Evolutionary conservation across 2,888 invertebrate genomes (phyloP), one percentile per base, ranked within the genome.

Genomic region (Drosophila nigricruria): DNA sequence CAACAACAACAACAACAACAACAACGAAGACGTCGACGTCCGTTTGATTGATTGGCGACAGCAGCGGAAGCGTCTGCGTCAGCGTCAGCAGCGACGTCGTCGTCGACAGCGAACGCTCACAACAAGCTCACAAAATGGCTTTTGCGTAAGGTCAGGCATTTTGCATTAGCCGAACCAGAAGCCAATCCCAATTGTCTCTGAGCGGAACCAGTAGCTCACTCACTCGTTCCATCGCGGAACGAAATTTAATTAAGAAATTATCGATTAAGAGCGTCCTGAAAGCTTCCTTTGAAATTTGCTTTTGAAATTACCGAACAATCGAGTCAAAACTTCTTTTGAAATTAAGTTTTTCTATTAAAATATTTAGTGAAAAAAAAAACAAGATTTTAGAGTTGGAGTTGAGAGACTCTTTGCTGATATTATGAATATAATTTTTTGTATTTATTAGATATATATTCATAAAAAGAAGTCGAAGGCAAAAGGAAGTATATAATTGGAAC

Each of bases 141-240:
- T 64, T 84, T 87, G 73, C 84, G 74, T 81, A 76, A 88, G 87
- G 82, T 86, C 84, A 74, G 61, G 80, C 74, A 77, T 69, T 73
- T 73, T 73, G 36, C 60, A 18, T 42, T 25, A 36, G 25, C 12
- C 25, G 25, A 3, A 30, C 34, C 40, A 53, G 53, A 38, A 52
- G 50, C 50, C 53, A 25, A 25, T 25, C 36, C 36, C 25, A 53
- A 53, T 25, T n/a, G 53, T 36, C n/a, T 10, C 38, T 18, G 36
- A 53, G 23, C 18, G 36, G 36, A 23, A 25, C 36, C 53, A 25
- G 36, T 25, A n/a, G 36, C 36, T 36, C n/a, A 9, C 36, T 49
- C 49, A 30, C 49, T 32, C 32, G 20, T 6, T 49, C 14, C 30
- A 20, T 0, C 6, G 20, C 5, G 18, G 49, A 18, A 4, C 49